Evolutionary conservation across 2,797 vertebrate species (phyloP), one percentile per base, ranked within the genome.

Genomic region (Channa striata): DNA sequence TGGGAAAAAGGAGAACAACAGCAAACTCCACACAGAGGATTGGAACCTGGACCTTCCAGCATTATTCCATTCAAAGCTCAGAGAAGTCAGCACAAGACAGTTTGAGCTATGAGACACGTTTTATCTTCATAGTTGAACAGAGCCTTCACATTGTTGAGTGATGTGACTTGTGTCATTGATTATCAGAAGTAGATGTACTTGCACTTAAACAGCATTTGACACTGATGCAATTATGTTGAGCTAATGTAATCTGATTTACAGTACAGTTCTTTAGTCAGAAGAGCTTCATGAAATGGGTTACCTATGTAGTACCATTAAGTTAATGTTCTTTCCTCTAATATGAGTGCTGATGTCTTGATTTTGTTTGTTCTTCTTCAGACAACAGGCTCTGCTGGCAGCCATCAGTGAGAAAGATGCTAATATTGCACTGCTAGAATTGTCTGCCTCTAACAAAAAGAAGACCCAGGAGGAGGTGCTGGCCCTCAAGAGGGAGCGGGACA

Each of bases 391-490:
- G 39, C 94, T 99, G 79, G 97, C 98, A 44, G 97, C 97, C 76
- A 99, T 99, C 93, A 99, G 98, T 89, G 98, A 99, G 92, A 99
- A 99, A 91, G 98, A 99, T 74, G 98, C 98, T 76, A 99, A 99
- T 84, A 99, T 99, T 74, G 98, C 97, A 73, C 95, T 99, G 91
- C 94, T 99, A 85, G 98, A 99, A 82, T 92, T 99, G 72, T 99
- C 97, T 59, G 96, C 97, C 78, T 98, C 98, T 80, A 99, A 98
- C 86, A 99, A 99, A 91, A 99, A 99, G 93, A 99, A 99, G 93
- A 98, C 96, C 7, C 98, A 99, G 86, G 98, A 99, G 34, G 98
- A 99, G 93, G 97, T 99, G 76, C 92, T 99, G 90, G 93, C 94
- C 53, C 95, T 99, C 68, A 99, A 99, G 92, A 93, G 97, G 83